phyloP scores from a whole-genome alignment of 2,797 vertebrate genomes.

The Tragopan temminckii region DNA sequence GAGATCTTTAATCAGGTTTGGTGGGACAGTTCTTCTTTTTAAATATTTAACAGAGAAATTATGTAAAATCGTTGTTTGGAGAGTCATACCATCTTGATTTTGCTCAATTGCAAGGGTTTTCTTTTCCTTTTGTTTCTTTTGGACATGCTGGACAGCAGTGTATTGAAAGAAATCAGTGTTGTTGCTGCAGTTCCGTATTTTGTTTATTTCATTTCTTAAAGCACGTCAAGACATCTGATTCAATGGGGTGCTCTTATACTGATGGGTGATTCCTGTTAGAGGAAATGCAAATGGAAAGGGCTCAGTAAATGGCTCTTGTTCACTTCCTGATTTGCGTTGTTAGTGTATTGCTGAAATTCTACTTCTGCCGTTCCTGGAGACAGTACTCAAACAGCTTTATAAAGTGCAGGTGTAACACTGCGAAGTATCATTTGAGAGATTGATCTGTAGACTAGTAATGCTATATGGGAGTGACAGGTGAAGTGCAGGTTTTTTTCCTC shows the following conservation, averaged over 20 bases:
- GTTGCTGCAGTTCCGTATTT: background rate
- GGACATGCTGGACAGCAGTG: background rate
- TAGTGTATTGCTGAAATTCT: slow-evolving; percentile 6
- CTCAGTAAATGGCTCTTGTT: slow-evolving; percentile 32
- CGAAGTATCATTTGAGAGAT: slow-evolving; percentile 24
- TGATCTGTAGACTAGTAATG: slow-evolving; percentile 2
- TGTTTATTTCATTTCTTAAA: background rate
- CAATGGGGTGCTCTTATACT: background rate
- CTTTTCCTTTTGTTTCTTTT: background rate
- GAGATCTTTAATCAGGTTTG: background rate
- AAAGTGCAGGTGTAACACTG: background rate
- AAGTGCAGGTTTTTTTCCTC: background rate
- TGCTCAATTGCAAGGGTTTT: background rate
- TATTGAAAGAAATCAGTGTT: background rate
- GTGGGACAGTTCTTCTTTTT: rapidly evolving
- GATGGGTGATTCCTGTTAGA: slow-evolving; percentile 18
- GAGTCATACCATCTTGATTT: background rate
- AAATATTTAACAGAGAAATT: background rate
- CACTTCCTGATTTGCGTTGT: slow-evolving; percentile 53
- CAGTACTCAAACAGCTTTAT: slow-evolving; percentile 11
- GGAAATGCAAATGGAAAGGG: slow-evolving; percentile 23
- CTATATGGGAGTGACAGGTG: background rate
- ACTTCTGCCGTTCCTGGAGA: background rate
- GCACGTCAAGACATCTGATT: background rate
- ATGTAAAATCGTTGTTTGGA: background rate